Evolutionary conservation across 2,797 vertebrate species (phyloP).

Genomic region (Apogon hyalosoma): DNA sequence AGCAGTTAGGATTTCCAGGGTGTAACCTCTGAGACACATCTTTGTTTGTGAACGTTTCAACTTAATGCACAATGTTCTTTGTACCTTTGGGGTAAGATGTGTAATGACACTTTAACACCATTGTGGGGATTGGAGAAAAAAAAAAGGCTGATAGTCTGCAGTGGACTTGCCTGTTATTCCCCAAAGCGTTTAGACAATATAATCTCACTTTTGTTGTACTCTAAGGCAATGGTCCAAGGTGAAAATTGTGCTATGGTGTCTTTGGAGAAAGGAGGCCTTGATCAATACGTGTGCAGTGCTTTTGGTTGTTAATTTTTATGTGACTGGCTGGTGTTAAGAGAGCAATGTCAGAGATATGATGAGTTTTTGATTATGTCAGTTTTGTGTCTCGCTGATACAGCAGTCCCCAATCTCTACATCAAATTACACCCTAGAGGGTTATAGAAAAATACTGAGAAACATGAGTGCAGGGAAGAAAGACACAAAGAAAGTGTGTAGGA

Average conservation of each 20-base stretch:
- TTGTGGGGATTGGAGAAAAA: not conserved
- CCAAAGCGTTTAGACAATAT: constrained; percentile 25
- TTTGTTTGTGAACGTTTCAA: constrained; percentile 14
- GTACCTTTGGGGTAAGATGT: constrained; percentile 9
- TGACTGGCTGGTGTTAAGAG: constrained; percentile 36
- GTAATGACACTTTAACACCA: constrained; percentile 16
- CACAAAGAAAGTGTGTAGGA: not conserved
- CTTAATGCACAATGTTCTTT: constrained; percentile 1
- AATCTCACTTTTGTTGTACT: constrained; percentile 27
- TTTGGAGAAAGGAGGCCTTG: constrained; percentile 27
- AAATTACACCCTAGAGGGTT: constrained; percentile 63
- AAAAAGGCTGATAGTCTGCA: constrained; percentile 4
- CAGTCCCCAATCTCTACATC: constrained; percentile 58
- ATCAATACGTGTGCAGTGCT: constrained; percentile 41
- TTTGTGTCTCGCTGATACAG: constrained; percentile 59
- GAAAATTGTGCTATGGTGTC: not conserved
- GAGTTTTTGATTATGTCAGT: constrained; percentile 68
- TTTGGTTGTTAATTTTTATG: constrained; percentile 56
- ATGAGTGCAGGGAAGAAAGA: constrained; percentile 10
- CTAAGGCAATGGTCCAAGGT: constrained; percentile 24
- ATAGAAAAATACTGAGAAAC: constrained; percentile 28
- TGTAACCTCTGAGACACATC: not conserved
- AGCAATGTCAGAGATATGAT: constrained; percentile 54
- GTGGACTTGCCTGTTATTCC: constrained; percentile 3
- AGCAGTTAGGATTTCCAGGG: not conserved